Conservation (phyloP, 2,888 invertebrate genomes). For the Cryptus armator region DNA sequence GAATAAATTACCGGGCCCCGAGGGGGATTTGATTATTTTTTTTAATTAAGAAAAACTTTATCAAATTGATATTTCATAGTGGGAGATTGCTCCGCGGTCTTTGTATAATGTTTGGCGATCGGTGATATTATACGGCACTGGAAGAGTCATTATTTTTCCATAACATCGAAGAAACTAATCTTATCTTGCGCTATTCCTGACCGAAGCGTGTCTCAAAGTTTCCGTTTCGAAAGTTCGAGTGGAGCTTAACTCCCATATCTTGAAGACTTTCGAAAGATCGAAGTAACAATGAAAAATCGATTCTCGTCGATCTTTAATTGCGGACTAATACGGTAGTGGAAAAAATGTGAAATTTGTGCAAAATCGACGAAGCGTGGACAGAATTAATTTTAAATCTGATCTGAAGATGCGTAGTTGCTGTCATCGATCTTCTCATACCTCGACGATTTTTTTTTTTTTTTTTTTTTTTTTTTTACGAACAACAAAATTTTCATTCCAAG, state of each 20-base stretch:
- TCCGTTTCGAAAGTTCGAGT: background rate
- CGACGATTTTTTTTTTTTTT: background rate
- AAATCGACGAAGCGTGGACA: background rate
- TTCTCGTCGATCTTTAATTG: background rate
- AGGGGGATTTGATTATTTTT: slow-evolving; percentile 28
- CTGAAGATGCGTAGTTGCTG: background rate
- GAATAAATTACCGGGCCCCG: slow-evolving; percentile 38
- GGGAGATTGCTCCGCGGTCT: background rate
- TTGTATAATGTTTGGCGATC: slow-evolving; percentile 18
- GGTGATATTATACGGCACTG: background rate
- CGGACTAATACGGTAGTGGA: background rate
- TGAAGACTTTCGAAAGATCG: background rate
- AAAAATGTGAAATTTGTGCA: background rate
- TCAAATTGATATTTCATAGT: slow-evolving; percentile 54
- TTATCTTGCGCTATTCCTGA: background rate
- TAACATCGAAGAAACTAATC: slow-evolving; percentile 47
- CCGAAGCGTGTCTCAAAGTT: background rate
- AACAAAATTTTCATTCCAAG: background rate
- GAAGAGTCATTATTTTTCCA: slow-evolving; percentile 19
- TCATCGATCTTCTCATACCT: background rate
- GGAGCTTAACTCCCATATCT: background rate
- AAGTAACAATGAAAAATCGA: background rate
- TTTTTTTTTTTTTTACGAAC: background rate
- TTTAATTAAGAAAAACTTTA: slow-evolving; percentile 45
- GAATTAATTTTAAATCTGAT: background rate